A percentile compares a stretch with the other conserved stretches of the same genome.
Conservation (phyloP, 2,113 vertebrate species). For the Anser brachyrhynchus region DNA sequence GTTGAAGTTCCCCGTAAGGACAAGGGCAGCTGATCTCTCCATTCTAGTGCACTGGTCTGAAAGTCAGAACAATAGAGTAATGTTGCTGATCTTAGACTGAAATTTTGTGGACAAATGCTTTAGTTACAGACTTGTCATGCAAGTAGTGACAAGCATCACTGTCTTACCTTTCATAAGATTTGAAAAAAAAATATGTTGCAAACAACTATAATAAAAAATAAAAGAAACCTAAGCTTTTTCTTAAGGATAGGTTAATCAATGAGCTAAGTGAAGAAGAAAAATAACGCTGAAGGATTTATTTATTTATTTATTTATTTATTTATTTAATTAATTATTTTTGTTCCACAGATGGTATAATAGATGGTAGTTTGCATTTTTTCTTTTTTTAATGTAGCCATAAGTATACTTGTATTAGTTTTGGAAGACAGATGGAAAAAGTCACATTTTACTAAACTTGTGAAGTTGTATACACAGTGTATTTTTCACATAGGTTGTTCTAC, state of each 20-base stretch:
- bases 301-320: too few relatives aligned
- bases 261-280: neutral
- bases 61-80: neutral
- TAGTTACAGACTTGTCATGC: neutral
- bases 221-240: neutral
- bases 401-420: slow-evolving; percentile 11
- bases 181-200: neutral
- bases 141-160: neutral
- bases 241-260: neutral
- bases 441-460: slow-evolving; percentile 40
- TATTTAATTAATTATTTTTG: neutral
- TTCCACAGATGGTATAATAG: neutral
- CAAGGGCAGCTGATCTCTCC: too few relatives aligned
- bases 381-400: neutral
- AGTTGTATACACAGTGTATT: neutral
- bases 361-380: neutral
- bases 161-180: neutral
- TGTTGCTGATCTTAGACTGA: neutral
- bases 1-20: too few relatives aligned
- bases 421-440: neutral
- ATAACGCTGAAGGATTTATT: neutral
- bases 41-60: neutral
- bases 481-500: neutral
- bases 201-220: neutral
- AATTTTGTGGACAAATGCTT: neutral